Base-by-base conservation (phyloP, 2,797 vertebrate genomes). In the Platyrinchus mystaceus region DNA sequence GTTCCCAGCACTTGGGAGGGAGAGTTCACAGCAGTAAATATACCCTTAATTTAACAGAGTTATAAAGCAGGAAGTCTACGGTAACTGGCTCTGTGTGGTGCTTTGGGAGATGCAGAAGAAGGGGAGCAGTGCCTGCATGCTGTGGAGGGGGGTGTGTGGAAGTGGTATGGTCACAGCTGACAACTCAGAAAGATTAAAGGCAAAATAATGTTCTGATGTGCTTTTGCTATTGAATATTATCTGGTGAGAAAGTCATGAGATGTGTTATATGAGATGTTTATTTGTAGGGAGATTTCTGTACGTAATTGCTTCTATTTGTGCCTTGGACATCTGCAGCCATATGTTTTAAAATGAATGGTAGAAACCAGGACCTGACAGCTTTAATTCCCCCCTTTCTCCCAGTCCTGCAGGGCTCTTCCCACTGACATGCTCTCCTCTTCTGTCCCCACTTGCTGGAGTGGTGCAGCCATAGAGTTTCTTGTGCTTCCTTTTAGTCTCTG, bases 121-220 rank as follows among this genome's bases (percentile, higher is more conserved):
- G 39, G 26, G 34, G 26, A 86, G 80, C 39, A 14, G 23, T 3
- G 24, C 37, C 43, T 36, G n/a, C 4, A 2, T 39, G 66, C 34
- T 87, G 14, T 14, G 5, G 8, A 2, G 37, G 22, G 15, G 8
- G 15, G 53, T 46, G 50, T 1, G 0, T 16, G 28, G 44, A 18
- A 8, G 7, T 41, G 60, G 21, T 39, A 12, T 28, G 16, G 20
- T 36, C 32, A 34, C 64, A 62, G 19, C 39, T n/a, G 68, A 24
- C 27, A 37, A 1, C 13, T 55, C 37, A 10, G 62, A 26, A 59
- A 49, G 63, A 39, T 52, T 36, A 13, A 78, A 80, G 53, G 52
- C 63, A 66, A 55, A 56, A 27, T 2, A 20, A 14, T 66, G n/a
- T 41, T 89, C 60, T 75, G 46, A n/a, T 78, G 15, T 64, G 50